Base-by-base conservation (phyloP, 2,113 vertebrate species). In the Hippopotamus amphibius region DNA sequence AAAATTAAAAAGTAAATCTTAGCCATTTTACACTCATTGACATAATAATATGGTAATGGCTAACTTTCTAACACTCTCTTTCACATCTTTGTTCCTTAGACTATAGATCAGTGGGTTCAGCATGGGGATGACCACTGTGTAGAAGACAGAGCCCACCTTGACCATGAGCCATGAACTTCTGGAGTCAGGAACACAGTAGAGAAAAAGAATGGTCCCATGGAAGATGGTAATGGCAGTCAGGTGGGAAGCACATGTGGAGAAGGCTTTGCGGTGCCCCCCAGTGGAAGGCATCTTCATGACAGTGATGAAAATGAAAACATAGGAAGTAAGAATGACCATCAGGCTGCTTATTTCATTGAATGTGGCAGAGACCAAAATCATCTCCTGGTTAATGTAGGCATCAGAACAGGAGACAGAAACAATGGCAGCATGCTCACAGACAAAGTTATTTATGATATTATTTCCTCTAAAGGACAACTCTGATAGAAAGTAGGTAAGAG, bases 201-300 rank as follows among this genome's bases (percentile, higher is more conserved):
- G 97, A 48, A 98, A 98, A 17, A 98, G 88, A 4, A 97, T 97
- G 0, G 86, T 97, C 0, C 98, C 97, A 14, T 97, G 89, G 80
- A 97, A 98, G 15, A 98, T 87, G 19, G 37, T 80, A 1, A 98
- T 97, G 30, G 87, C 79, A 0, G 53, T 92, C 26, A 98, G 55
- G 28, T 98, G 98, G n/a, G 97, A 98, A 15, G 90, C 22, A 43
- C 97, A 98, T 0, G 93, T 98, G 5, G 69, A 97, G 59, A 98
- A 95, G 0, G 92, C 93, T 92, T 96, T 98, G 4, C 83, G n/a
- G 14, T 55, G 77, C 5, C 95, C 41, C 1, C 88, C 30, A 61
- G 96, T 41, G 0, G 86, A 96, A 59, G 76, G 68, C 65, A 93
- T 66, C 37, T 41, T 81, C 63, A 96, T 28, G 68, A 74, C 61